Evolutionary conservation across 2,113 vertebrate genomes (phyloP), one percentile per base, ranked within the genome.

Genomic region (Rhinolophus sinicus): DNA sequence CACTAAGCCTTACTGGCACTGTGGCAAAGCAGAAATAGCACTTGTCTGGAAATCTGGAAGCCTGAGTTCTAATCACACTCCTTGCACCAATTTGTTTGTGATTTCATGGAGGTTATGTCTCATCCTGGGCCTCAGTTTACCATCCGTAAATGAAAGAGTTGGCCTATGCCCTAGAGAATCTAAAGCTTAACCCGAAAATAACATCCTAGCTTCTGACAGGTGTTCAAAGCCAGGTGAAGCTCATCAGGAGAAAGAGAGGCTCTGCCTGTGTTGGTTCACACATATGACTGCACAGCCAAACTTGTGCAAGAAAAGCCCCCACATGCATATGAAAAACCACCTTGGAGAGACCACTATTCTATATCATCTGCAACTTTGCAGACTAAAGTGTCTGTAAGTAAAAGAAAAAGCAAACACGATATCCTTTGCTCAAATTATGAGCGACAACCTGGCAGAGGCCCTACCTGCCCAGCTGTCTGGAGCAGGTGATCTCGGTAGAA

Each of bases 331-430:
- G 56, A 40, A 72, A 44, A 93, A 64, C 52, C 69, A 83, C 58
- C n/a, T 75, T 0, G 18, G 81, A 90, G 93, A 82, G 56, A 65
- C 30, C 33, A 28, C 38, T 35, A 2, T 60, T 62, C 75, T 52
- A 77, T 69, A 24, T 0, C 0, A 1, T 64, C 92, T 65, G 35
- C 2, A 28, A 54, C 52, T 87, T 15, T 67, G 40, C 6, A 35
- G 78, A 58, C 82, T 64, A 26, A 40, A 95, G 50, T 38, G 38
- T 84, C 82, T 65, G 7, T 44, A 76, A 76, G 80, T 65, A 56
- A 60, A 88, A 95, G 88, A 72, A 84, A 94, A 95, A 72, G 60
- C 93, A 72, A 92, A 96, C 58, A 95, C 18, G 16, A 47, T 44
- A 56, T 65, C 8, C 2, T 75, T 86, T 38, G 77, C 70, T 95